A percentile compares a stretch with the other conserved stretches of the same genome.
Conservation (phyloP, 1,140 invertebrate genomes). For the Drosophila eugracilis region DNA sequence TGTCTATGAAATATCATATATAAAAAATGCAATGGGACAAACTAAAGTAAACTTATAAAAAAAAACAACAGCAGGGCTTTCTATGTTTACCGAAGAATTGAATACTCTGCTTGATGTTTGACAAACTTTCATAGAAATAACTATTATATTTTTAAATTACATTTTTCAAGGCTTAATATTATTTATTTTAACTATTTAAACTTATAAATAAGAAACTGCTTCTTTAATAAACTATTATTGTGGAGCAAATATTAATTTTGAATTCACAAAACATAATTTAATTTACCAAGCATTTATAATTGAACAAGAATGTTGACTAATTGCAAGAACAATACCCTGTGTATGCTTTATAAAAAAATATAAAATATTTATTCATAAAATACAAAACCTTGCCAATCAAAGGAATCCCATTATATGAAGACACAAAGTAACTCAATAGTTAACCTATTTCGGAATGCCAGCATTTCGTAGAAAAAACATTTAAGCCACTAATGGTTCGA, state of each 20-base stretch:
- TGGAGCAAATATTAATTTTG: too few species aligned
- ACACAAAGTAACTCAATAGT: conserved; percentile 5
- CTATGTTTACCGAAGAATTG: neutral
- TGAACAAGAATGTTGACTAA: neutral
- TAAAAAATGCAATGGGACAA: conserved; percentile 32
- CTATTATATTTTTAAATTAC: too few species aligned
- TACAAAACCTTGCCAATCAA: neutral
- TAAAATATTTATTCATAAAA: neutral
- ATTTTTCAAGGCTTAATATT: too few species aligned
- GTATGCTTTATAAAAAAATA: neutral
- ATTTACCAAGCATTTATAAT: neutral
- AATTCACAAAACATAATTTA: neutral
- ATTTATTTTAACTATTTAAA: neutral
- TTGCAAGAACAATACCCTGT: neutral
- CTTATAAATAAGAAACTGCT: too few species aligned
- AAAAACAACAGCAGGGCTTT: neutral
- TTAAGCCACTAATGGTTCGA: conserved; percentile 13
- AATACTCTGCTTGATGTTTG: neutral
- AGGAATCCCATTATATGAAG: neutral
- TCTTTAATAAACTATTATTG: too few species aligned
- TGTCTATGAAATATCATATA: conserved; percentile 38
- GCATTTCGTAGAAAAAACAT: neutral
- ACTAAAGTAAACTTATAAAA: conserved; percentile 21
- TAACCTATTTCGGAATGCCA: neutral
- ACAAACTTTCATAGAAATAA: too few species aligned